Evolutionary conservation across 2,113 vertebrate species (phyloP).

Genomic region (Numida meleagris): DNA sequence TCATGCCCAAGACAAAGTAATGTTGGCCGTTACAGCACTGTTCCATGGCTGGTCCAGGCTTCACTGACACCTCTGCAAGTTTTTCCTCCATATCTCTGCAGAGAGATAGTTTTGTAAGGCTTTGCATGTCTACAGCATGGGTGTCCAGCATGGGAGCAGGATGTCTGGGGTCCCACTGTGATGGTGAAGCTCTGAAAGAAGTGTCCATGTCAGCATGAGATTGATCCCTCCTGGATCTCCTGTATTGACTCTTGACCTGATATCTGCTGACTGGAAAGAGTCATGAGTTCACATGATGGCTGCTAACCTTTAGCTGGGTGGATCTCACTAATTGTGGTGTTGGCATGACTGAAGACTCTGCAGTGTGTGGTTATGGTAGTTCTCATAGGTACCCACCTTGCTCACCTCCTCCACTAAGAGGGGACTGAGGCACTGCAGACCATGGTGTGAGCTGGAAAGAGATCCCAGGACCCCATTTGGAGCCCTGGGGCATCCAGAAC

Average conservation of each 20-base stretch:
- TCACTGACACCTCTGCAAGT: background rate
- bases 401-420: background rate
- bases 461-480: background rate
- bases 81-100: background rate
- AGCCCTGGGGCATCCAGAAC: background rate
- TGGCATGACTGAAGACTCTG: background rate
- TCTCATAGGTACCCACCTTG: background rate
- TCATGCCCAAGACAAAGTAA: background rate
- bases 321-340: background rate
- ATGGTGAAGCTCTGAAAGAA: background rate
- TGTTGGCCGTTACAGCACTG: background rate
- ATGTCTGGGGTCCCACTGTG: background rate
- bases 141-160: background rate
- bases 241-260: background rate
- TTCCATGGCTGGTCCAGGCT: background rate
- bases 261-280: background rate
- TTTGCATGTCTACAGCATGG: background rate
- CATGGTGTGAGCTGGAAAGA: background rate
- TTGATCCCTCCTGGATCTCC: rapidly evolving
- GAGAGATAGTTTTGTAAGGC: background rate
- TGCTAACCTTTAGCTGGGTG: background rate
- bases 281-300: background rate
- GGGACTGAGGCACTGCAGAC: background rate
- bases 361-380: background rate
- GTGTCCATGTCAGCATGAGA: background rate